Percentiles rank a stretch among this genome's conserved stretches.
Evolutionary conservation across 2,888 invertebrate genomes (phyloP).

Genomic region (Hirtodrosophila cameraria): DNA sequence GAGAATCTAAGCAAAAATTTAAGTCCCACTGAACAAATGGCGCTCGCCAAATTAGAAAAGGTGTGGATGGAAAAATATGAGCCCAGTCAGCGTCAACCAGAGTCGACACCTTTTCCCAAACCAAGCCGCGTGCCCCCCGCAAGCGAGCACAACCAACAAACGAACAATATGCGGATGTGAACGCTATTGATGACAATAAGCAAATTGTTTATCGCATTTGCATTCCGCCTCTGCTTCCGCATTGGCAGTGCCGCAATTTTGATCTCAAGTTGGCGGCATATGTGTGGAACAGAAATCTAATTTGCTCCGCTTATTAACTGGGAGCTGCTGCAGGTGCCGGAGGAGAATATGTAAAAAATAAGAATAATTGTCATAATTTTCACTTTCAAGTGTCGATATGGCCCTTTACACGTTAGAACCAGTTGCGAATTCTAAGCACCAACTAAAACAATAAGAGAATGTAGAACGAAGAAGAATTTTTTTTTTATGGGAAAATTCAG

Average conservation of each 20-base stretch:
- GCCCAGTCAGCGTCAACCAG: background rate
- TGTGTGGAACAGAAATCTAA: constrained; percentile 19
- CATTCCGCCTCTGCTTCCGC: constrained; percentile 6
- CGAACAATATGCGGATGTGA: background rate
- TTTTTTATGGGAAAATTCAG: too few species aligned
- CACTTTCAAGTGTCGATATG: too few species aligned
- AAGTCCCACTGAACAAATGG: background rate
- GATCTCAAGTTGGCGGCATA: constrained; percentile 10
- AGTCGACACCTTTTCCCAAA: background rate
- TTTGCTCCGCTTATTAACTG: constrained; percentile 25
- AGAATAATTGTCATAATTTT: too few species aligned
- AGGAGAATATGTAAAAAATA: too few species aligned
- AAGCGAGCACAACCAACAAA: too few species aligned
- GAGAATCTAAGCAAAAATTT: background rate
- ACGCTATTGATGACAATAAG: constrained; percentile 14
- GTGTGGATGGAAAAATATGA: constrained; percentile 20
- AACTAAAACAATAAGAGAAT: too few species aligned
- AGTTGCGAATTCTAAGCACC: too few species aligned
- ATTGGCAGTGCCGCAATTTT: constrained; percentile 25
- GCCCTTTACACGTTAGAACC: too few species aligned
- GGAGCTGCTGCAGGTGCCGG: constrained; percentile 30
- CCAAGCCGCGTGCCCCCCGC: too few species aligned
- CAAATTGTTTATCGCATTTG: constrained; percentile 10
- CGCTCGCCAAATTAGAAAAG: constrained; percentile 1
- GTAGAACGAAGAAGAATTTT: too few species aligned